phyloP scores from a whole-genome alignment of 2,113 vertebrate species.

The Triplophysa dalaica region DNA sequence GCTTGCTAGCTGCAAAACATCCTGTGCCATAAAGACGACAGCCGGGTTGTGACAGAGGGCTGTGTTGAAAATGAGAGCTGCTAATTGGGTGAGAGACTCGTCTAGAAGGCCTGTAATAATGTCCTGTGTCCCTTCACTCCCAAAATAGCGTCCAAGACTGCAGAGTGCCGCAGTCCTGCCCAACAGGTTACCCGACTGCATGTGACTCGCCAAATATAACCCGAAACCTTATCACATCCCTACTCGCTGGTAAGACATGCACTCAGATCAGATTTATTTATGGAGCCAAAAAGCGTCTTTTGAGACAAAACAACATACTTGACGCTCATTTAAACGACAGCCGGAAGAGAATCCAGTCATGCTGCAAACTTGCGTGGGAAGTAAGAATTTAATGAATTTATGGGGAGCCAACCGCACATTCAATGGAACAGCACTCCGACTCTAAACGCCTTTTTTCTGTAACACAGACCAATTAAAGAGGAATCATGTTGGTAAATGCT shows the following conservation, averaged over 20 bases:
- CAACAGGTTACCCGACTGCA: constrained; percentile 65
- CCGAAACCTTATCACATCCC: constrained; percentile 71
- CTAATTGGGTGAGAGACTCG: constrained; percentile 69
- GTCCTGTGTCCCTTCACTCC: constrained; percentile 61
- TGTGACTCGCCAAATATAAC: constrained; percentile 76
- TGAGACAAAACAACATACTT: constrained; percentile 63
- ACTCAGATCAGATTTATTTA: constrained; percentile 70
- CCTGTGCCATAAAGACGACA: constrained; percentile 32
- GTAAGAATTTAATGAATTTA: constrained; percentile 41
- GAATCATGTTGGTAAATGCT: constrained; percentile 48
- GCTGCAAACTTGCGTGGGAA: constrained; percentile 1
- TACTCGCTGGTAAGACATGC: constrained; percentile 65
- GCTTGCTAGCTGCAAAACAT: not conserved
- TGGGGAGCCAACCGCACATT: constrained; percentile 39
- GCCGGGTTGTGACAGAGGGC: constrained; percentile 48
- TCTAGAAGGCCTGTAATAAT: constrained; percentile 59
- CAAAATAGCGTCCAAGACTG: constrained; percentile 64
- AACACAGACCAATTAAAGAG: constrained; percentile 62
- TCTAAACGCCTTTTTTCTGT: constrained; percentile 36
- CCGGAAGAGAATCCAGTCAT: constrained; percentile 10
- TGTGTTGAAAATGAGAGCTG: constrained; percentile 57
- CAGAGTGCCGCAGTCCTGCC: constrained; percentile 63
- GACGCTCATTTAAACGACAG: constrained; percentile 42
- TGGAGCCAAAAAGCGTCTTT: constrained; percentile 65
- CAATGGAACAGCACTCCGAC: constrained; percentile 49